Evolutionary conservation across 23 tunicate genomes (phyloP).

Genomic region (Ascidia mentula): DNA sequence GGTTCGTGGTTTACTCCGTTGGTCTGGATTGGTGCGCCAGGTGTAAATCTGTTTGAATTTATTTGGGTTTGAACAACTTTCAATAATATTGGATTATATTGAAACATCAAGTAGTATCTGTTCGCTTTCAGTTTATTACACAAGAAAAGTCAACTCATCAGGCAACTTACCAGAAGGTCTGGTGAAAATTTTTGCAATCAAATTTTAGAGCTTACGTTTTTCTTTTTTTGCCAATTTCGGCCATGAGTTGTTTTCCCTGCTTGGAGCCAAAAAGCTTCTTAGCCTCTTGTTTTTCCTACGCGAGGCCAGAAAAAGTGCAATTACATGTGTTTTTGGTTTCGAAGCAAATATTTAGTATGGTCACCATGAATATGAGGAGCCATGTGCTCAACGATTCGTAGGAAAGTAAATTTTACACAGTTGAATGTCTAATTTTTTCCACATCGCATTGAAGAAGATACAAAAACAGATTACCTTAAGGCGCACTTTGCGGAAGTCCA

Average conservation of each 20-base stretch:
- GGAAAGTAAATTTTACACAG: too few species aligned
- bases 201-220: constrained; percentile 59
- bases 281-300: constrained; percentile 66
- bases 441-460: too few species aligned
- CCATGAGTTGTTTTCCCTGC: constrained; percentile 67
- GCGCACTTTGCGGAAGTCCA: constrained; percentile 75
- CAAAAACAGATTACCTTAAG: constrained; percentile 61
- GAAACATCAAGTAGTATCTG: constrained; percentile 54
- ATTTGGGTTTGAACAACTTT: not conserved
- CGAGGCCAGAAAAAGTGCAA: constrained; percentile 16
- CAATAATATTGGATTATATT: too few species aligned
- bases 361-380: too few species aligned
- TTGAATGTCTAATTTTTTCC: too few species aligned
- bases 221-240: constrained; percentile 62
- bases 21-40: constrained; percentile 60
- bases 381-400: too few species aligned
- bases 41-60: constrained; percentile 42
- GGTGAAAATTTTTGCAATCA: not conserved
- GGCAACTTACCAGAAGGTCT: not conserved
- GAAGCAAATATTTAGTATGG: too few species aligned
- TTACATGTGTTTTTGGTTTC: too few species aligned
- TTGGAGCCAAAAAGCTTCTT: constrained; percentile 85
- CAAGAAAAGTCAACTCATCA: constrained; percentile 27
- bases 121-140: constrained; percentile 36
- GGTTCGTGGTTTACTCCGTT: constrained; percentile 9